Conservation (phyloP, 1,140 invertebrate genomes). For the Copidosoma floridanum region DNA sequence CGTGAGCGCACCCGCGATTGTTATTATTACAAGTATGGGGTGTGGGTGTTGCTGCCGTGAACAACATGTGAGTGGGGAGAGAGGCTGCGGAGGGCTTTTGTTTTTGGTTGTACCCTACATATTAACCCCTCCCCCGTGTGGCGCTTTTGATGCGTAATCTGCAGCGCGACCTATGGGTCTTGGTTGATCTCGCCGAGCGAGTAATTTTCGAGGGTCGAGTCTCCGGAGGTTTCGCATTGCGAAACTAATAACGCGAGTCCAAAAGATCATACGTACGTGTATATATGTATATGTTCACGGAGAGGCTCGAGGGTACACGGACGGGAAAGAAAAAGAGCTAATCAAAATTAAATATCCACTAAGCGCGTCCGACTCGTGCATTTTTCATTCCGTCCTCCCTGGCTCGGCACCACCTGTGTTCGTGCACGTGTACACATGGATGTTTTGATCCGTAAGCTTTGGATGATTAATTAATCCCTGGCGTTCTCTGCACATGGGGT, state of each 20-base stretch:
- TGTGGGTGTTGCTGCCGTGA: not conserved
- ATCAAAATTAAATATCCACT: slow-evolving; percentile 21
- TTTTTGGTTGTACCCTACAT: too few relatives aligned
- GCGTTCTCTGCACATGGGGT: too few relatives aligned
- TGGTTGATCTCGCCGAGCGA: too few relatives aligned
- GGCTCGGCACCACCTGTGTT: too few relatives aligned
- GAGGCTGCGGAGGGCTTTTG: too few relatives aligned
- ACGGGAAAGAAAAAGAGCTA: not conserved
- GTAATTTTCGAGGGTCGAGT: slow-evolving; percentile 9
- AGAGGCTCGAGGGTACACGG: not conserved
- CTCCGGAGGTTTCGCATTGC: slow-evolving; percentile 20
- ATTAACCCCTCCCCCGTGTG: slow-evolving; percentile 16
- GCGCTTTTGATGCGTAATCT: slow-evolving; percentile 11
- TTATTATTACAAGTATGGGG: not conserved
- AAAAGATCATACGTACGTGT: too few relatives aligned
- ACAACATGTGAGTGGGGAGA: too few relatives aligned
- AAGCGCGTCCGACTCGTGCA: not conserved
- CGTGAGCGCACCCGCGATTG: not conserved
- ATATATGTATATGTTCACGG: too few relatives aligned
- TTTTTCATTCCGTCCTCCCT: not conserved
- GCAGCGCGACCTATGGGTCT: slow-evolving; percentile 13
- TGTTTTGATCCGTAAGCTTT: too few relatives aligned
- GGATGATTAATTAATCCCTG: too few relatives aligned
- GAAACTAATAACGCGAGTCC: not conserved
- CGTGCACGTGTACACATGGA: too few relatives aligned